Conservation (phyloP, 2,113 vertebrate genomes). For the Alces alces region DNA sequence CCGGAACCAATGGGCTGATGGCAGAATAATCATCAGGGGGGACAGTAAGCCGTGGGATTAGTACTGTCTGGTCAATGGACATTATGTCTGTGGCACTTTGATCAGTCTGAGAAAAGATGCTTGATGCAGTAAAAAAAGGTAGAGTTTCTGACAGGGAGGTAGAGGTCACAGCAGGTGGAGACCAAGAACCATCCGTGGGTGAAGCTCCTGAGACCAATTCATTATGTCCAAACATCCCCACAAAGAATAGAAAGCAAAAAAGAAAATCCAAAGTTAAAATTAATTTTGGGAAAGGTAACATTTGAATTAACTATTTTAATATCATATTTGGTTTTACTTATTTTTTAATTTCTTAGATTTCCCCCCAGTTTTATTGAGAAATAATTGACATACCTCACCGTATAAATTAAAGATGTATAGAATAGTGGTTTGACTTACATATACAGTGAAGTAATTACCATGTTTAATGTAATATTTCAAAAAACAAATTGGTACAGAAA, state of each 20-base stretch:
- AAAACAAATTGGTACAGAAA: not conserved
- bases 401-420: not conserved
- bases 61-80: not conserved
- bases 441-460: not conserved
- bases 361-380: not conserved
- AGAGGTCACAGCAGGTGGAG: not conserved
- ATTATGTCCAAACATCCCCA: conserved; percentile 46
- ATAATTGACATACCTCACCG: not conserved
- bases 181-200: conserved; percentile 7
- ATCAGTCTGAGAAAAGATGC: conserved; percentile 37
- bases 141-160: not conserved
- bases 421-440: not conserved
- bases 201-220: conserved; percentile 64
- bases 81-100: not conserved
- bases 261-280: conserved; percentile 10
- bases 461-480: not conserved
- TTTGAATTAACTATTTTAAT: not conserved
- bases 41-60: conserved; percentile 20
- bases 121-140: conserved; percentile 56
- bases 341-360: not conserved
- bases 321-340: not conserved
- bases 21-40: not conserved
- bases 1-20: conserved; percentile 35
- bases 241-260: conserved; percentile 53
- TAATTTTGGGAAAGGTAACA: not conserved